Conservation (phyloP, 2,888 invertebrate species). For the Idaea dimidiata region DNA sequence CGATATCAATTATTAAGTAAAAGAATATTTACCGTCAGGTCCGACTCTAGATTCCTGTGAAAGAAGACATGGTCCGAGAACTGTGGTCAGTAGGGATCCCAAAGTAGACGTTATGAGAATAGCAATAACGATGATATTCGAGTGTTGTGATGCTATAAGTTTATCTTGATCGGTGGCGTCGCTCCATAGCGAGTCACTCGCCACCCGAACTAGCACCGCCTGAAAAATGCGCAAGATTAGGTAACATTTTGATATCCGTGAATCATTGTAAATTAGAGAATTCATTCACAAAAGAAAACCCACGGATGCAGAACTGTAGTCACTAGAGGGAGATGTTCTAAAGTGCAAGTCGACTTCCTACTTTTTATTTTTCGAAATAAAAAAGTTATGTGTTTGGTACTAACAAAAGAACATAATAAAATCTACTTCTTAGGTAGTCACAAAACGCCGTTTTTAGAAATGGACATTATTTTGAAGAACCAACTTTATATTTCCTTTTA, state of each 20-base stretch:
- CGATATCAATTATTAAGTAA: neutral
- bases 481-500: too few species aligned
- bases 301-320: too few species aligned
- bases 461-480: too few species aligned
- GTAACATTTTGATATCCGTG: conserved; percentile 8
- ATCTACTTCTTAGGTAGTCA: too few species aligned
- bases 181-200: conserved; percentile 64
- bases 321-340: too few species aligned
- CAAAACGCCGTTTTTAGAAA: too few species aligned
- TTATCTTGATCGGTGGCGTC: conserved; percentile 56
- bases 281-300: too few species aligned
- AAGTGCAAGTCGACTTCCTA: too few species aligned
- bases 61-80: conserved; percentile 66
- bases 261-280: too few species aligned
- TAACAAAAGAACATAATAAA: too few species aligned
- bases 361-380: too few species aligned
- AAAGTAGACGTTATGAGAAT: conserved; percentile 66
- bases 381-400: too few species aligned
- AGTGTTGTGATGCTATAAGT: conserved; percentile 60
- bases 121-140: conserved; percentile 74
- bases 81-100: conserved; percentile 63
- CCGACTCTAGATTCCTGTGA: conserved; percentile 60
- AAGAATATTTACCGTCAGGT: conserved; percentile 54
- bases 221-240: conserved; percentile 42
- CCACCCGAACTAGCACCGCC: conserved; percentile 72